Conservation (phyloP, 2,888 invertebrate species). For the Lycocerus yunnanus region DNA sequence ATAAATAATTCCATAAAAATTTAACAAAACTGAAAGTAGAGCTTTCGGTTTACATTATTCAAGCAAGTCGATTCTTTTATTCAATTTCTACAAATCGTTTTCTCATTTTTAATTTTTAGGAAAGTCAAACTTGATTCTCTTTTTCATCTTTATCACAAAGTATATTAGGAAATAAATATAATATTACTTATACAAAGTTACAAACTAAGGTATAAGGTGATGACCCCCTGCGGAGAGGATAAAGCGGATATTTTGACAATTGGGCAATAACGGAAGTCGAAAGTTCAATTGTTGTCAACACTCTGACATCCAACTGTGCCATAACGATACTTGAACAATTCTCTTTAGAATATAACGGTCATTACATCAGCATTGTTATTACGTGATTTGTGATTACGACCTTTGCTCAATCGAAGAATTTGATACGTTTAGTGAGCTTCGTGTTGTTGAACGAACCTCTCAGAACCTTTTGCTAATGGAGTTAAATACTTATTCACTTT, state of each 20-base stretch:
- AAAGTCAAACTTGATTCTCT: constrained; percentile 11
- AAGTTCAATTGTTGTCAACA: constrained; percentile 51
- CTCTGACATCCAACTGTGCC: constrained; percentile 47
- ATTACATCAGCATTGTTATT: constrained; percentile 27
- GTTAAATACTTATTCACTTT: background rate
- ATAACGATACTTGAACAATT: constrained; percentile 42
- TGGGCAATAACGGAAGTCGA: constrained; percentile 43
- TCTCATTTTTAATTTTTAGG: constrained; percentile 9
- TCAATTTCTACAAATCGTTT: constrained; percentile 17
- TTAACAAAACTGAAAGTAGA: background rate
- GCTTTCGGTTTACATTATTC: constrained; percentile 17
- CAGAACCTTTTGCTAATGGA: background rate
- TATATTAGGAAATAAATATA: constrained; percentile 4
- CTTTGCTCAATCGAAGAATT: constrained; percentile 21
- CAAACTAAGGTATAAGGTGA: constrained; percentile 25
- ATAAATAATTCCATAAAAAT: background rate
- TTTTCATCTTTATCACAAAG: constrained; percentile 5
- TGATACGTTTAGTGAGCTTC: background rate
- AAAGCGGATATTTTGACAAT: constrained; percentile 40
- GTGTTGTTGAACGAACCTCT: background rate
- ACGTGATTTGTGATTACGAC: constrained; percentile 38
- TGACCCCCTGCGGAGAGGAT: constrained; percentile 31
- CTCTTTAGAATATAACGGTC: constrained; percentile 27
- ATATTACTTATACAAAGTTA: background rate
- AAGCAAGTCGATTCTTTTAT: constrained; percentile 12